phyloP scores from a whole-genome alignment of 2,113 vertebrate genomes.

The Podarcis cretensis region DNA sequence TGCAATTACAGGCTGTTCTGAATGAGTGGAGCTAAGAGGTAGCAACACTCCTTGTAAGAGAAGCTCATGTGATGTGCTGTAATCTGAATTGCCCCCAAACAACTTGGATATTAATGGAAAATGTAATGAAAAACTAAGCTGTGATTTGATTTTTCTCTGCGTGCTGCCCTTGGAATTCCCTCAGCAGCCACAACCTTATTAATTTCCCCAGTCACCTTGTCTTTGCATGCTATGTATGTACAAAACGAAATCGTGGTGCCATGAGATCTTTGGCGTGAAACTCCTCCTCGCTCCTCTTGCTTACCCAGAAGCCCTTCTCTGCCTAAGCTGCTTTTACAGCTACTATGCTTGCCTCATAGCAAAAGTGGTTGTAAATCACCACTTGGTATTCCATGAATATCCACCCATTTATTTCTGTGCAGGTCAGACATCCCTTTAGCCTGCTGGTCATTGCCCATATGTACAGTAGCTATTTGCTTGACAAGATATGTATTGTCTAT shows the following conservation, averaged over 20 bases:
- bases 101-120: slow-evolving; percentile 75
- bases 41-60: not conserved
- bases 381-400: not conserved
- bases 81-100: slow-evolving; percentile 63
- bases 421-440: slow-evolving; percentile 5
- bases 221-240: not conserved
- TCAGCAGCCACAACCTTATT: slow-evolving; percentile 19
- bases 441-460: not conserved
- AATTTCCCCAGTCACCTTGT: slow-evolving; percentile 44
- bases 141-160: slow-evolving; percentile 44
- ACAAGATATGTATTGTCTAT: slow-evolving; percentile 8
- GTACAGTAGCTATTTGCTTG: not conserved
- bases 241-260: not conserved
- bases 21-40: slow-evolving; percentile 4
- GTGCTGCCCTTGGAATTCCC: slow-evolving; percentile 44
- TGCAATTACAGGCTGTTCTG: not conserved
- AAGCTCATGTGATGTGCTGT: slow-evolving; percentile 12
- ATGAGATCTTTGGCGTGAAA: not conserved
- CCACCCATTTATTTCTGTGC: not conserved
- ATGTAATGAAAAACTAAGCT: slow-evolving; percentile 73
- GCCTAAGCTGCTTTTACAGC: not conserved
- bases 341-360: not conserved
- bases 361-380: not conserved
- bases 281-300: not conserved
- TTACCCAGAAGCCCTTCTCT: not conserved